A percentile compares a stretch with the other conserved stretches of the same genome.
Evolutionary conservation across 2,797 vertebrate genomes (phyloP).

Genomic region (Coluber constrictor): DNA sequence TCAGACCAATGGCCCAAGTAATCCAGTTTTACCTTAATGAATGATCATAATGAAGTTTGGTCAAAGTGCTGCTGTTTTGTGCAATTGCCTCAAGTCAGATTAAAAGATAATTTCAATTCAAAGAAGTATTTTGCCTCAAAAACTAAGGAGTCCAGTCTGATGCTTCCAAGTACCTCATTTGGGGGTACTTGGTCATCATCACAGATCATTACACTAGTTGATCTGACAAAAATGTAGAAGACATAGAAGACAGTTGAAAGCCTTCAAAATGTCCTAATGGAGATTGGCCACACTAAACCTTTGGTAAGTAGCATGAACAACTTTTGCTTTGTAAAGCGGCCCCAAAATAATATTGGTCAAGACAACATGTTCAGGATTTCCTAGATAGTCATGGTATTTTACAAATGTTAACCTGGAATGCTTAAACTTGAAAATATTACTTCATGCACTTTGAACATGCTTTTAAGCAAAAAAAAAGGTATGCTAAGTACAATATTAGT

Average conservation of each 20-base stretch:
- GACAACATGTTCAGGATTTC: neutral
- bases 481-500: conserved; percentile 9
- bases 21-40: neutral
- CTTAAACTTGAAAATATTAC: neutral
- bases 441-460: neutral
- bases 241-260: neutral
- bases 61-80: neutral
- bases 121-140: neutral
- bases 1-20: neutral
- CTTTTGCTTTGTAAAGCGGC: neutral
- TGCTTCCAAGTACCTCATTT: neutral
- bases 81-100: neutral
- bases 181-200: too few species aligned
- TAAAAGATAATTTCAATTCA: neutral
- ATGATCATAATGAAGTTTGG: neutral
- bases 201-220: neutral
- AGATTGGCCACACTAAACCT: neutral
- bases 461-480: neutral
- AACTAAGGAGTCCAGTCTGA: neutral
- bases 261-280: neutral
- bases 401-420: neutral
- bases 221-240: neutral
- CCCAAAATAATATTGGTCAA: neutral
- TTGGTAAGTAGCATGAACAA: neutral
- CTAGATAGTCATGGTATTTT: neutral